Percentiles rank a stretch among this genome's conserved stretches.
These are phyloP conservation scores for Malurus melanocephalus DNA, from an alignment of 2,113 vertebrate genomes.

Conservation along the genomic window DNA sequence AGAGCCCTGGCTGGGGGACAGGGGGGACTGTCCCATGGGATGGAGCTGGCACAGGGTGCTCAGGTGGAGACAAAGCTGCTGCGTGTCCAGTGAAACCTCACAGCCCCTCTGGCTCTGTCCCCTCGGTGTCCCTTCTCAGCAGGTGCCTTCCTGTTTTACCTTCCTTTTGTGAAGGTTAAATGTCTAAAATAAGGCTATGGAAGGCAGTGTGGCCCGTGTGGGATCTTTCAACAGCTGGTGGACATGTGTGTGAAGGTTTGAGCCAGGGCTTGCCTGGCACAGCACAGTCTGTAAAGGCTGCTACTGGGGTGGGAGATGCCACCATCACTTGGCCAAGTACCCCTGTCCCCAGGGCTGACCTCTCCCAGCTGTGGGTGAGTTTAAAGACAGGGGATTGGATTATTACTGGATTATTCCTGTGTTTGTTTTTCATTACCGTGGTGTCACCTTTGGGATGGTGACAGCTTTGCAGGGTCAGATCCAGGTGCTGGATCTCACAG, in stretches of 20 bases:
- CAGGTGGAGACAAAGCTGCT: neutral
- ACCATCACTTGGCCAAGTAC: neutral
- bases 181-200: neutral
- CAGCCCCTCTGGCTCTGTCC: neutral
- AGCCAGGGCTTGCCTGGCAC: neutral
- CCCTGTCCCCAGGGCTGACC: neutral
- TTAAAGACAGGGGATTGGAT: too few species aligned
- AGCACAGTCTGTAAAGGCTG: neutral
- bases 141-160: neutral
- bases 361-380: neutral
- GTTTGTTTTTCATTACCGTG: neutral
- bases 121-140: neutral
- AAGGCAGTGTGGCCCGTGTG: neutral
- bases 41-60: neutral
- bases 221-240: neutral
- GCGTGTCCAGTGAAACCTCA: fast-evolving
- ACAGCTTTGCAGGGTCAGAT: neutral
- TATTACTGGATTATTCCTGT: neutral
- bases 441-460: neutral
- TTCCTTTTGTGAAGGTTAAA: neutral
- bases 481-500: neutral
- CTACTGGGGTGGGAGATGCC: neutral
- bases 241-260: neutral
- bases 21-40: neutral
- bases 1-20: neutral